phyloP scores from a whole-genome alignment of 2,888 invertebrate genomes.

The Herminia tarsipennalis region DNA sequence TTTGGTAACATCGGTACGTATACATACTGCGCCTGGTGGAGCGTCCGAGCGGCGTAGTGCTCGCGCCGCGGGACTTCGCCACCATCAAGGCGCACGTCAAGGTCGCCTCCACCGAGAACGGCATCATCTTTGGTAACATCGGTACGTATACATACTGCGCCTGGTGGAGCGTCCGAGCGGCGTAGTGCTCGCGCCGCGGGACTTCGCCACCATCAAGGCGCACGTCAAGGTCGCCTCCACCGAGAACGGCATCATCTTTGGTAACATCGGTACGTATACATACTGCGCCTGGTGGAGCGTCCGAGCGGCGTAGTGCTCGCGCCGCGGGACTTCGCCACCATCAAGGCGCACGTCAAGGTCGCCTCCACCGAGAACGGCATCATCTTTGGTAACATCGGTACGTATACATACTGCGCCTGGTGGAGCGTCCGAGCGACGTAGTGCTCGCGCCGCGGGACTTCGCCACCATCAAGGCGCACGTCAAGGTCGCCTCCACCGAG shows the following conservation, averaged over 20 bases:
- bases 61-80: constrained; percentile 98
- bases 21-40: constrained; percentile 78
- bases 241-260: constrained; percentile 99
- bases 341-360: constrained; percentile 99
- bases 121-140: constrained; percentile 99
- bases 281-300: constrained; percentile 74
- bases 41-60: constrained; percentile 91
- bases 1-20: constrained; percentile 97
- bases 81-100: constrained; percentile 99
- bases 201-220: constrained; percentile 99
- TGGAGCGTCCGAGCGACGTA: constrained; percentile 89
- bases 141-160: constrained; percentile 88
- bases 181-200: constrained; percentile 97
- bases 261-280: constrained; percentile 94
- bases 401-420: constrained; percentile 72
- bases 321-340: constrained; percentile 98
- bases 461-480: constrained; percentile 98
- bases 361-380: constrained; percentile 99
- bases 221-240: constrained; percentile 99
- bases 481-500: constrained; percentile 99
- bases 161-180: constrained; percentile 86
- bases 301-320: constrained; percentile 95
- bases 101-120: constrained; percentile 99
- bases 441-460: constrained; percentile 98
- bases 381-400: constrained; percentile 99